phyloP scores from a whole-genome alignment of 2,888 invertebrate species.

The Philhelius pedissequus region DNA sequence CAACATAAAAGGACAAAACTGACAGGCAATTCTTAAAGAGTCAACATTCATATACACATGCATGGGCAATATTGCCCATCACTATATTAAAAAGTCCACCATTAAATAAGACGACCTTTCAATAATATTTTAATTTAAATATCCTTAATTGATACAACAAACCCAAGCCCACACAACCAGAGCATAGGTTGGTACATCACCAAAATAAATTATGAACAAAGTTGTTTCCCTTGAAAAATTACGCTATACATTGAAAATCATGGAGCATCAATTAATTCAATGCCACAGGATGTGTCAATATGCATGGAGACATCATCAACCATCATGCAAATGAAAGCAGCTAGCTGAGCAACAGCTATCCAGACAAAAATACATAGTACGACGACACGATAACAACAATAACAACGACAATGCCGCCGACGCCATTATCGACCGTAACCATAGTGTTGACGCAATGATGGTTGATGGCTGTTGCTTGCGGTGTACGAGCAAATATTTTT shows the following conservation, averaged over 20 bases:
- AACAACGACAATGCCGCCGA: background rate
- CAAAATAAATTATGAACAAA: constrained; percentile 17
- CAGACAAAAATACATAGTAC: background rate
- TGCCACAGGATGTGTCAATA: constrained; percentile 42
- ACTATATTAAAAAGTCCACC: background rate
- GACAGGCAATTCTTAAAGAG: background rate
- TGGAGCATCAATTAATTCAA: constrained; percentile 50
- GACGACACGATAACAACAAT: background rate
- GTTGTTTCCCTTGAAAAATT: background rate
- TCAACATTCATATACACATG: background rate
- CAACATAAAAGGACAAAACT: background rate
- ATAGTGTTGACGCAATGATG: constrained; percentile 35
- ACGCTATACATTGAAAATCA: constrained; percentile 30
- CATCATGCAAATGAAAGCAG: background rate
- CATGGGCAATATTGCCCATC: background rate
- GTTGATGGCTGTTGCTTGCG: constrained; percentile 30
- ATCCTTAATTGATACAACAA: constrained; percentile 22
- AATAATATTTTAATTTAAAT: constrained; percentile 17
- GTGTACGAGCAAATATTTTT: background rate
- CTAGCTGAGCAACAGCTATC: background rate
- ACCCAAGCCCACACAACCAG: background rate
- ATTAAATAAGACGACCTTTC: constrained; percentile 5
- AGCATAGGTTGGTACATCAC: background rate
- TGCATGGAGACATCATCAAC: constrained; percentile 10
- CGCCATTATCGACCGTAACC: constrained; percentile 33